A percentile compares a stretch with the other conserved stretches of the same genome.
phyloP scores from a whole-genome alignment of 2,888 invertebrate species.

The Drosophila eohydei region DNA sequence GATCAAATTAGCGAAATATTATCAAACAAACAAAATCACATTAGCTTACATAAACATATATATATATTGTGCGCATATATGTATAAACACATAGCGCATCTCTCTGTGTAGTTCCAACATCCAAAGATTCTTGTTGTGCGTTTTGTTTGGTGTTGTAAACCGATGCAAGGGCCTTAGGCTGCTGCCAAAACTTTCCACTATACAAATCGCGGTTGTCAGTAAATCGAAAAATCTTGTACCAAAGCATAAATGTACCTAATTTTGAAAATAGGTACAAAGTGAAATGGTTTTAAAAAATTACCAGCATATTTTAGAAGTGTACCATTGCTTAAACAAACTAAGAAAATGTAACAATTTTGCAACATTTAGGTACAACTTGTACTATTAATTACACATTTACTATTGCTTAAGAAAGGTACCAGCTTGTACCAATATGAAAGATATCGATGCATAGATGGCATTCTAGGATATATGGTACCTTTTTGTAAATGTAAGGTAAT shows the following conservation, averaged over 20 bases:
- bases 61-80: conserved; percentile 23
- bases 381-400: not conserved
- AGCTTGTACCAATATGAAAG: not conserved
- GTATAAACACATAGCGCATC: conserved; percentile 29
- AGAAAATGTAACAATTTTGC: not conserved
- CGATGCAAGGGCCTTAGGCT: conserved; percentile 49
- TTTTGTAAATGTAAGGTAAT: too few relatives aligned
- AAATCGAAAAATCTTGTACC: not conserved
- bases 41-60: conserved; percentile 31
- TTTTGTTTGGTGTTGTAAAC: conserved; percentile 52
- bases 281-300: not conserved
- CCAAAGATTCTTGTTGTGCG: conserved; percentile 77
- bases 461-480: too few relatives aligned
- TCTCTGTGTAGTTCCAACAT: conserved; percentile 68
- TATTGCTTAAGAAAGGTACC: not conserved
- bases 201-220: not conserved
- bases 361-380: not conserved
- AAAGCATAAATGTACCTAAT: not conserved
- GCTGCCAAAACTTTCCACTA: conserved; percentile 43
- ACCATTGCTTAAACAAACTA: not conserved
- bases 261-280: not conserved
- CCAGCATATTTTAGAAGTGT: not conserved
- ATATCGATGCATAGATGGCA: too few relatives aligned
- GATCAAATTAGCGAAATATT: conserved; percentile 53
- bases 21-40: conserved; percentile 34